These are phyloP conservation scores for Leptopterna dolabrata DNA, from an alignment of 2,888 invertebrate species.

Conservation along the genomic window DNA sequence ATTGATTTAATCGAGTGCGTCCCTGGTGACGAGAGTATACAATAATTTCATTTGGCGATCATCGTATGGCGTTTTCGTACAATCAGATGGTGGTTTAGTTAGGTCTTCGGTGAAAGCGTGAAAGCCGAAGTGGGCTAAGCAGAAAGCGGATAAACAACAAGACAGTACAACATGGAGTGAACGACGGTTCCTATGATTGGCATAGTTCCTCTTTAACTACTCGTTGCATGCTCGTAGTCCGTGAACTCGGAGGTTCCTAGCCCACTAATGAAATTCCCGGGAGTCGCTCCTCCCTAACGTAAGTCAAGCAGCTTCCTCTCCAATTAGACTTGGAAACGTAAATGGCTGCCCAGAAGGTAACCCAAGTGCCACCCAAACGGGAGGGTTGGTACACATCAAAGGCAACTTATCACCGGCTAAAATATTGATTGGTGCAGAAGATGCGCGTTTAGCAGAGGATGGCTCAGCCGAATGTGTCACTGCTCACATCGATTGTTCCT, in stretches of 20 bases:
- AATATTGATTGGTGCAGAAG: neutral
- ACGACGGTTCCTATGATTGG: slow-evolving; percentile 5
- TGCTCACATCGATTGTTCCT: neutral
- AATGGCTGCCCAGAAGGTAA: neutral
- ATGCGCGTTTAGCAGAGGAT: too few species aligned
- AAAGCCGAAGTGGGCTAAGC: too few species aligned
- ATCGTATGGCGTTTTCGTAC: too few species aligned
- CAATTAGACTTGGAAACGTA: slow-evolving; percentile 34
- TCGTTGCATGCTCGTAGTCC: neutral
- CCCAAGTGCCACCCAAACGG: neutral
- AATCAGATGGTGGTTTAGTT: too few species aligned
- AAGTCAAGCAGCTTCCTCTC: slow-evolving; percentile 33
- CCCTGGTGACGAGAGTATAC: too few species aligned
- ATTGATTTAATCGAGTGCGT: too few species aligned
- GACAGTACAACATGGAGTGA: neutral
- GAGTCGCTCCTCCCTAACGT: slow-evolving; percentile 7
- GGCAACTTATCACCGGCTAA: neutral
- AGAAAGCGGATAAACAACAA: neutral
- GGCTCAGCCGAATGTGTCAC: neutral
- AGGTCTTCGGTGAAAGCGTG: too few species aligned
- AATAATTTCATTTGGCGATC: too few species aligned
- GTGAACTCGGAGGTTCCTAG: neutral
- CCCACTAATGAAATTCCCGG: slow-evolving; percentile 43
- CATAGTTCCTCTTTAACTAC: neutral
- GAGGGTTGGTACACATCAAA: neutral